A percentile compares a stretch with the other conserved stretches of the same genome.
Conservation (phyloP, 2,113 vertebrate species). For the Ovis canadensis region DNA sequence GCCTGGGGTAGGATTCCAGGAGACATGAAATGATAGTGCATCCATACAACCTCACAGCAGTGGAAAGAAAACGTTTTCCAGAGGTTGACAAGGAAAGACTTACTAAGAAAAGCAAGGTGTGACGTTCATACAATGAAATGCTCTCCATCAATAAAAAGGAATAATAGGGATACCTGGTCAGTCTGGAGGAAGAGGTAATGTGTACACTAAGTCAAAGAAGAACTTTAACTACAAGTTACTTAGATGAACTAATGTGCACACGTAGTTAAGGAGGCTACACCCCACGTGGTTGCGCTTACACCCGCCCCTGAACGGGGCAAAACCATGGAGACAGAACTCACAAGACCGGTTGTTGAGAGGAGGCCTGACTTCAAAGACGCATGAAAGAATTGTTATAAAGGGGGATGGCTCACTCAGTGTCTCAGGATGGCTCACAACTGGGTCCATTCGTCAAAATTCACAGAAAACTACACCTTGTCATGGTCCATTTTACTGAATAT, state of each 20-base stretch:
- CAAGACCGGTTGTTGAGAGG: rapidly evolving
- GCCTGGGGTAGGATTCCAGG: background rate
- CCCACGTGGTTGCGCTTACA: rapidly evolving
- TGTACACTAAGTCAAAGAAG: rapidly evolving
- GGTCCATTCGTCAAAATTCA: background rate
- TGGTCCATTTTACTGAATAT: background rate
- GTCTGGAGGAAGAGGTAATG: no score
- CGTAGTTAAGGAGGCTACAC: rapidly evolving
- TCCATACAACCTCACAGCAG: background rate
- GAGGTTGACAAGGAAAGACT: background rate
- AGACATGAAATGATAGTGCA: background rate
- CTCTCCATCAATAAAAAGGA: background rate
- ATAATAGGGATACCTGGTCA: rapidly evolving
- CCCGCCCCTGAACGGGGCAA: rapidly evolving
- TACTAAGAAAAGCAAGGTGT: background rate
- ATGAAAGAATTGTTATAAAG: no score
- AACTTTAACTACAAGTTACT: background rate
- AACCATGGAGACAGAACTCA: rapidly evolving
- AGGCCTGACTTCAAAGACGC: no score
- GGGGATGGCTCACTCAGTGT: rapidly evolving
- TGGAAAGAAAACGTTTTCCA: background rate
- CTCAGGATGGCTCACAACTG: background rate
- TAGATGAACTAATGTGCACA: rapidly evolving
- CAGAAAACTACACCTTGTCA: background rate
- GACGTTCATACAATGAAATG: background rate